Percentiles rank a stretch among this genome's conserved stretches.
These are phyloP conservation scores for Ophioninae sp. DNA, from an alignment of 2,888 invertebrate genomes.

Conservation along the genomic window DNA sequence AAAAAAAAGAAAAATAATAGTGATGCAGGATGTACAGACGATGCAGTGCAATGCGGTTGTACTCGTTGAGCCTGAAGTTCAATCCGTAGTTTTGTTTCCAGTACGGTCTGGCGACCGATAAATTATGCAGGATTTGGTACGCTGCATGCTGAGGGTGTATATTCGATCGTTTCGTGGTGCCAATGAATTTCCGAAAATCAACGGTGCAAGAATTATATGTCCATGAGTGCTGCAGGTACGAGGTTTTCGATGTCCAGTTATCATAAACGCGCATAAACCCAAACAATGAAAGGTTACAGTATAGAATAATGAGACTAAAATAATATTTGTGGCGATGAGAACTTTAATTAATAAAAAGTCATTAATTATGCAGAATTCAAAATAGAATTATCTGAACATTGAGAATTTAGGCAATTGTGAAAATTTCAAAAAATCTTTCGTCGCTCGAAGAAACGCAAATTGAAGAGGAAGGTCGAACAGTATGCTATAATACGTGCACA, in stretches of 20 bases:
- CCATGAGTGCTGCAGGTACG: background rate
- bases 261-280: background rate
- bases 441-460: too few species aligned
- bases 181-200: slow-evolving; percentile 61
- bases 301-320: background rate
- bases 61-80: slow-evolving; percentile 35
- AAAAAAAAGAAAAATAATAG: slow-evolving; percentile 33
- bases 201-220: slow-evolving; percentile 52
- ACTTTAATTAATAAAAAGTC: background rate
- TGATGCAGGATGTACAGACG: slow-evolving; percentile 7
- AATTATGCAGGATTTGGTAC: slow-evolving; percentile 56
- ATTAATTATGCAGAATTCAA: too few species aligned
- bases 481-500: too few species aligned
- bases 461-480: too few species aligned
- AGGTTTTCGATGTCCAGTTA: slow-evolving; percentile 1
- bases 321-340: background rate
- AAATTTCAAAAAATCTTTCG: too few species aligned
- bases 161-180: slow-evolving; percentile 23
- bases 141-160: slow-evolving; percentile 11
- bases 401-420: too few species aligned
- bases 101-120: slow-evolving; percentile 50
- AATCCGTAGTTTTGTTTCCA: slow-evolving; percentile 58
- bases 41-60: slow-evolving; percentile 20
- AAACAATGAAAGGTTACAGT: background rate
- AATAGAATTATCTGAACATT: too few species aligned